Conservation (phyloP, 30 jellyfish, hydroid and myxozoan species). For the Turritopsis dohrnii region DNA sequence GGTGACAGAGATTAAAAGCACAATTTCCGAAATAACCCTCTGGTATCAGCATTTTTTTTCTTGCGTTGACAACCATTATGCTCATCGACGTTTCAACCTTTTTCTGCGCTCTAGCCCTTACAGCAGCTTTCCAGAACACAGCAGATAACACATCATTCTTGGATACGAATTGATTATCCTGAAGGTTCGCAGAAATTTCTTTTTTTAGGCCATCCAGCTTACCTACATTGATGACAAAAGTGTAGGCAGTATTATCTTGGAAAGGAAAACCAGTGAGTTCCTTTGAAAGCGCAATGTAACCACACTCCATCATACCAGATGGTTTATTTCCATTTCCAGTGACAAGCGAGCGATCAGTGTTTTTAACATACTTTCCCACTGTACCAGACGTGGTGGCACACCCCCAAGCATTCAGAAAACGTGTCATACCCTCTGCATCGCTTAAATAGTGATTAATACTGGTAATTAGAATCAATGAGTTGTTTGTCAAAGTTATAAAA, state of each 20-base stretch:
- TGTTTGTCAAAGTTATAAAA: background rate
- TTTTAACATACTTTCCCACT: background rate
- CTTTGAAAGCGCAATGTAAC: background rate
- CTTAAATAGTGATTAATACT: background rate
- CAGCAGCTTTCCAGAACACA: background rate
- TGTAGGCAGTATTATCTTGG: background rate
- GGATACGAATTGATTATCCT: background rate
- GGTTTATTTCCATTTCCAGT: constrained; percentile 1
- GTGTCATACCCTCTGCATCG: background rate
- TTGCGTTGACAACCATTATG: background rate
- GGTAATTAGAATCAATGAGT: background rate
- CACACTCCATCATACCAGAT: background rate
- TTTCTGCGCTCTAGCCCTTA: background rate
- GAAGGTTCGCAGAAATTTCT: background rate
- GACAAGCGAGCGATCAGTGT: constrained; percentile 9
- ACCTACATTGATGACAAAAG: background rate
- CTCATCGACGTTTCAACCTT: background rate
- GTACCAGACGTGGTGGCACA: background rate
- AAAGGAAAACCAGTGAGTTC: background rate
- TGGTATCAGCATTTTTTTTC: background rate
- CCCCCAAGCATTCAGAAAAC: background rate
- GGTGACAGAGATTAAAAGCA: background rate
- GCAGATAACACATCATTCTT: constrained; percentile 18
- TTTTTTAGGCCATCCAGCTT: background rate
- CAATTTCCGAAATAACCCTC: constrained; percentile 5